A percentile compares a stretch with the other conserved stretches of the same genome.
Conservation (phyloP, 1,140 invertebrate species). For the Dendroctonus valens region DNA sequence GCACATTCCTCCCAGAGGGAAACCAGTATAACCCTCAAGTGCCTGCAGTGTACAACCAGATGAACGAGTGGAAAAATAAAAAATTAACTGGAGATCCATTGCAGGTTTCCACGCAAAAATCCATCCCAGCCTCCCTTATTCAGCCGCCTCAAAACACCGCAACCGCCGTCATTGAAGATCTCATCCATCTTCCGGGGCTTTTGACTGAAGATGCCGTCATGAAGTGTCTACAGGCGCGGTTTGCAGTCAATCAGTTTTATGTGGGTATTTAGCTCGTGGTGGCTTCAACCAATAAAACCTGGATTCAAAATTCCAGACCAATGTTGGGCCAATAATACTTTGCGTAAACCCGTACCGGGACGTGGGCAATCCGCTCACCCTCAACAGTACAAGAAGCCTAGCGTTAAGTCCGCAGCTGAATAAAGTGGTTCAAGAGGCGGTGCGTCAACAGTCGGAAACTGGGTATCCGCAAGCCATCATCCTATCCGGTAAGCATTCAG, state of each 20-base stretch:
- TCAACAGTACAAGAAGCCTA: conserved; percentile 77
- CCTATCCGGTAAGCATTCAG: conserved; percentile 66
- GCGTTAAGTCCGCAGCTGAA: conserved; percentile 69
- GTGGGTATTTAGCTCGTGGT: conserved; percentile 61
- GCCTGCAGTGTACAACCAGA: conserved; percentile 2
- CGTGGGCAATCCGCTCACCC: conserved; percentile 81
- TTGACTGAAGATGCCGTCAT: conserved; percentile 92
- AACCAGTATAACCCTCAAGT: conserved; percentile 5
- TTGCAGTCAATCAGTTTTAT: conserved; percentile 82
- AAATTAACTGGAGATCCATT: conserved; percentile 24
- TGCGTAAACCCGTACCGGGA: conserved; percentile 87
- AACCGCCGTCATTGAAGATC: conserved; percentile 67
- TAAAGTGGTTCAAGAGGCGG: conserved; percentile 86
- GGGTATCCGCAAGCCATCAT: conserved; percentile 94
- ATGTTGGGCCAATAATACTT: conserved; percentile 86
- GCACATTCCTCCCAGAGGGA: conserved; percentile 23
- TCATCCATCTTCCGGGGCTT: conserved; percentile 87
- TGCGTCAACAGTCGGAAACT: conserved; percentile 89
- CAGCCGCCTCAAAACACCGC: conserved; percentile 38
- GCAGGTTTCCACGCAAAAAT: conserved; percentile 47
- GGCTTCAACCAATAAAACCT: background rate
- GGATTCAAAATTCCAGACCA: conserved; percentile 64
- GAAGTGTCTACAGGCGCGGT: conserved; percentile 84
- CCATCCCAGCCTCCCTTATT: conserved; percentile 48
- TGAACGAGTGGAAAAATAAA: too few relatives aligned